These are phyloP conservation scores for Sphecodes monilicornis DNA, from an alignment of 2,888 invertebrate genomes.

Conservation along the genomic window DNA sequence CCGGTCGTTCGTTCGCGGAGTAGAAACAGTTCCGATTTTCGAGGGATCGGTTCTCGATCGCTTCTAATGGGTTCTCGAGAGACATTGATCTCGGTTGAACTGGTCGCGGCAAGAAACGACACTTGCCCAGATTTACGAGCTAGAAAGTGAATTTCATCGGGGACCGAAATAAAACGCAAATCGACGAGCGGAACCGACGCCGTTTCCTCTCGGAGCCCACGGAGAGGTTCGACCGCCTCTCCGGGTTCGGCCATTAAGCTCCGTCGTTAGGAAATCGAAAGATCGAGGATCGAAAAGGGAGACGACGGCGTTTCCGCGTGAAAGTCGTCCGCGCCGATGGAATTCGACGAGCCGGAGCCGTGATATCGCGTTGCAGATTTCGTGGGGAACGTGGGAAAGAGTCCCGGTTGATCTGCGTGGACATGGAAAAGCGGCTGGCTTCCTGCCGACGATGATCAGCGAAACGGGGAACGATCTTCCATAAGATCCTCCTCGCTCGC, in stretches of 20 bases:
- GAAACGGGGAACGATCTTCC: slow-evolving; percentile 39
- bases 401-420: neutral
- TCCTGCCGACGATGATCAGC: slow-evolving; percentile 66
- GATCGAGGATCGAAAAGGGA: neutral
- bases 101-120: slow-evolving; percentile 71
- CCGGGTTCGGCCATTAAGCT: slow-evolving; percentile 48
- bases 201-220: neutral
- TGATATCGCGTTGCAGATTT: neutral
- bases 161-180: slow-evolving; percentile 62
- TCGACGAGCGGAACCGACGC: slow-evolving; percentile 50
- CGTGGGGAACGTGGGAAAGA: slow-evolving; percentile 39
- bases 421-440: slow-evolving; percentile 62
- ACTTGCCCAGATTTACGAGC: slow-evolving; percentile 75
- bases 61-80: neutral
- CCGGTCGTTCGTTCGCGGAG: neutral
- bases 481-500: slow-evolving; percentile 35
- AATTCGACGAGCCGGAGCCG: neutral
- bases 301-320: slow-evolving; percentile 20
- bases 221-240: slow-evolving; percentile 6
- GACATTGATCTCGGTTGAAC: slow-evolving; percentile 53
- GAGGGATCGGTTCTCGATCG: neutral
- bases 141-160: slow-evolving; percentile 81
- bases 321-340: slow-evolving; percentile 15
- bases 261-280: neutral
- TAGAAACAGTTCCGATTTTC: neutral